A percentile compares a stretch with the other conserved stretches of the same genome.
These are phyloP conservation scores for Zapus hudsonius DNA, from an alignment of 2,113 vertebrate species.

Conservation along the genomic window DNA sequence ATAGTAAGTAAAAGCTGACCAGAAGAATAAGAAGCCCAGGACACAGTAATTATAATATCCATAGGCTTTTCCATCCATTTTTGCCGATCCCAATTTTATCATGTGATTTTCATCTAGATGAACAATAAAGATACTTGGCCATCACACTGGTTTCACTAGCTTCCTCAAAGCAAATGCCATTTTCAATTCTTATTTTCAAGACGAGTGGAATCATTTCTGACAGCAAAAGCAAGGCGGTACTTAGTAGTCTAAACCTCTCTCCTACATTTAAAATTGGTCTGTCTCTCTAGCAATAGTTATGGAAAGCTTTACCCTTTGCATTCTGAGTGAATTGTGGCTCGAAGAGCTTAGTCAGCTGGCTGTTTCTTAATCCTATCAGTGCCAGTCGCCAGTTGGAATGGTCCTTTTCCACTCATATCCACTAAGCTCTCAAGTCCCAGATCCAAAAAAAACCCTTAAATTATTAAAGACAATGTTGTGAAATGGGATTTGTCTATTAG, in stretches of 20 bases:
- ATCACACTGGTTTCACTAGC: not conserved
- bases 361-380: constrained; percentile 68
- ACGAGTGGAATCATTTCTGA: constrained; percentile 56
- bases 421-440: constrained; percentile 59
- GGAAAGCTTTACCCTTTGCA: constrained; percentile 53
- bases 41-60: not conserved
- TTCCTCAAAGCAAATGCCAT: constrained; percentile 52
- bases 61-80: not conserved
- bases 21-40: constrained; percentile 17
- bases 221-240: constrained; percentile 41
- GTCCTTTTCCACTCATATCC: constrained; percentile 66
- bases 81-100: constrained; percentile 4
- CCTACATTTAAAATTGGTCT: constrained; percentile 59
- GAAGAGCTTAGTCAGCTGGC: constrained; percentile 67
- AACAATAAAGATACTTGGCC: constrained; percentile 12
- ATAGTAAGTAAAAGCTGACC: constrained; percentile 6
- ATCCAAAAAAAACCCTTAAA: constrained; percentile 71
- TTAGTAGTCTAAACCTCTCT: constrained; percentile 50
- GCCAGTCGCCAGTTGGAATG: constrained; percentile 59
- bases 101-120: constrained; percentile 59
- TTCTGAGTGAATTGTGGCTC: constrained; percentile 67
- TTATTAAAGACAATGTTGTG: constrained; percentile 68
- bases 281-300: constrained; percentile 53
- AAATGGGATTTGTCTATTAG: constrained; percentile 60
- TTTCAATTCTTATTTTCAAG: constrained; percentile 54